Base-by-base conservation (phyloP, 37 sponge, comb jelly and placozoan species). In the Chondrilla cf. caribensis region DNA sequence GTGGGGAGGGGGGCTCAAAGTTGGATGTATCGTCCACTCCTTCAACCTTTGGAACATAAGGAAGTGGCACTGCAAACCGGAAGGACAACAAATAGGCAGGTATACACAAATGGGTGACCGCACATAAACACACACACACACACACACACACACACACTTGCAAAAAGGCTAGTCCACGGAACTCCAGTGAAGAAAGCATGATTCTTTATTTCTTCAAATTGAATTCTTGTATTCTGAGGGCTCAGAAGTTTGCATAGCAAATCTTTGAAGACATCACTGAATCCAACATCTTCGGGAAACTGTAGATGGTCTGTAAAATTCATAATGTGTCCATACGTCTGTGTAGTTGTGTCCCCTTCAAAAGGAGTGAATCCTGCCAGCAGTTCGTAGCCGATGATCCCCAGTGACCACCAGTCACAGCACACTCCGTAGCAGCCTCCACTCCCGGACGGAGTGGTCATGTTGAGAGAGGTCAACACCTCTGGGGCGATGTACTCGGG, bases 321-420 rank as follows among this genome's bases (percentile, higher is more conserved):
- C 97, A 96, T 94, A 64, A 98, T 96, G 68, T 94, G 89, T 58
- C 73, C 85, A 70, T 98, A 96, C 1, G 95, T 98, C 44, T 83
- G 72, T 54, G 85, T 78, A 35, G 93, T 89, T 36, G 93, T 84
- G 57, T 86, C 93, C 0, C 86, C 93, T 40, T 91, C 87, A 84
- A 98, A 98, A 47, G 99, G 99, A 0, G 97, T 98, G 41, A 70
- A 81, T 17, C 92, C 91, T 37, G 83, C 93, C 66, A 98, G 73
- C 55, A 98, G 90, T 67, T 98, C 99, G 42, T 94, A 96, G 22
- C 85, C 88, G 15, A 96, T 85, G 73, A 98, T 91, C 17, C 99
- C 99, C 22, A 96, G 90, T 0, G 99, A 98, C 99, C 99, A 98
- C 99, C 99, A 98, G 85, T 98, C 99, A 79, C 99, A 98, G 58